Percentiles rank a stretch among this genome's conserved stretches.
phyloP scores from a whole-genome alignment of 2,797 vertebrate genomes.

The Rhynchotus rufescens region DNA sequence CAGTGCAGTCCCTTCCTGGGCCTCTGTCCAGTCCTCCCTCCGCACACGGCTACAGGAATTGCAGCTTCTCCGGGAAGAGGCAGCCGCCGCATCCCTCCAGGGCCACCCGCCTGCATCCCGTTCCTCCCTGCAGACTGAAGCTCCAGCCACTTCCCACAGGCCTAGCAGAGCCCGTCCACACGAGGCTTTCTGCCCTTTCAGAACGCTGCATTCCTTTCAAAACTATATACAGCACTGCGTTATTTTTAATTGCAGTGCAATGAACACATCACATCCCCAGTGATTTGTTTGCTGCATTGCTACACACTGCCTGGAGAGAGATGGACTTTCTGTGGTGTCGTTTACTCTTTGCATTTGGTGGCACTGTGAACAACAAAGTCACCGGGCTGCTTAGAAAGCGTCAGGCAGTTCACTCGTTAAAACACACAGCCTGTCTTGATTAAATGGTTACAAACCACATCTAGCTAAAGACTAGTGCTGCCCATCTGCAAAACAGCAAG shows the following conservation, averaged over 20 bases:
- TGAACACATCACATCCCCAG: background rate
- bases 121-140: background rate
- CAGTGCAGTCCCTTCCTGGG: background rate
- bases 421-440: constrained; percentile 16
- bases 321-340: background rate
- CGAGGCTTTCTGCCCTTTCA: background rate
- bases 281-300: background rate
- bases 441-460: constrained; percentile 16
- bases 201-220: background rate
- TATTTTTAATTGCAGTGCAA: background rate
- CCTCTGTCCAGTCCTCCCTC: constrained; percentile 13
- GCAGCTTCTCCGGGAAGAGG: background rate
- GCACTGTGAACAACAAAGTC: constrained; percentile 15
- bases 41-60: background rate
- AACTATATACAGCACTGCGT: background rate
- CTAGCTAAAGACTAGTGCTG: background rate
- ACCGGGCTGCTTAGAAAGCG: background rate
- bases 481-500: background rate
- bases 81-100: background rate
- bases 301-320: background rate
- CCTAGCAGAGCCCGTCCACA: background rate
- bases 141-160: background rate
- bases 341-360: background rate
- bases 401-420: constrained; percentile 8
- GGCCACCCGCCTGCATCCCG: background rate